These are phyloP conservation scores for Mercenaria mercenaria DNA, from an alignment of 1,140 invertebrate species.

Conservation along the genomic window DNA sequence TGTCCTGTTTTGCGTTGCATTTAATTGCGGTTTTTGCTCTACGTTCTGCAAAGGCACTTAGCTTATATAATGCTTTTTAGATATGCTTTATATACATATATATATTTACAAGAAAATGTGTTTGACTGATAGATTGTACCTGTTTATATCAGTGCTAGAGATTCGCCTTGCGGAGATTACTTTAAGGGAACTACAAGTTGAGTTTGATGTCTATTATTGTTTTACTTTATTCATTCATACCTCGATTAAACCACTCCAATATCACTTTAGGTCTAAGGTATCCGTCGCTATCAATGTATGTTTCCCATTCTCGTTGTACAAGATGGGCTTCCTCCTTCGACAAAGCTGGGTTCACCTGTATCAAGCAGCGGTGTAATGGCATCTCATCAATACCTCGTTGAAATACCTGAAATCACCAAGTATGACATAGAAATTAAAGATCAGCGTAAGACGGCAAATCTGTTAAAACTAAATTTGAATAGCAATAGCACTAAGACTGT, in stretches of 20 bases:
- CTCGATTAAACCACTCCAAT: constrained; percentile 50
- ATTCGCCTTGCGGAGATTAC: too few species aligned
- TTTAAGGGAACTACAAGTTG: too few species aligned
- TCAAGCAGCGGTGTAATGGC: constrained; percentile 46
- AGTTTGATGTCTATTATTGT: too few species aligned
- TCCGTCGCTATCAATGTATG: constrained; percentile 8
- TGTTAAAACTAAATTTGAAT: background rate
- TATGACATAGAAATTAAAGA: too few species aligned
- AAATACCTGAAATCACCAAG: constrained; percentile 5
- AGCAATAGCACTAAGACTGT: background rate
- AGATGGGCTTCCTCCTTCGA: constrained; percentile 35
- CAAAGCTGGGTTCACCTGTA: constrained; percentile 47
- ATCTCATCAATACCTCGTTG: constrained; percentile 46
- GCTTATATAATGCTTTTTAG: too few species aligned
- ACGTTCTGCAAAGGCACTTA: too few species aligned
- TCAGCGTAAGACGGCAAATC: background rate
- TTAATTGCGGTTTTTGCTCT: too few species aligned
- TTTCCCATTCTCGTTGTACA: constrained; percentile 34
- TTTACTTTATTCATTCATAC: background rate
- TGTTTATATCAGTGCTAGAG: too few species aligned
- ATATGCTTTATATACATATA: too few species aligned
- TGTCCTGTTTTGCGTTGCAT: too few species aligned
- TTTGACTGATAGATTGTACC: too few species aligned
- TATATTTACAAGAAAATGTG: too few species aligned
- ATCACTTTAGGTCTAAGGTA: constrained; percentile 27